Conservation (phyloP, 2,113 vertebrate species). For the Irena cyanogastra region DNA sequence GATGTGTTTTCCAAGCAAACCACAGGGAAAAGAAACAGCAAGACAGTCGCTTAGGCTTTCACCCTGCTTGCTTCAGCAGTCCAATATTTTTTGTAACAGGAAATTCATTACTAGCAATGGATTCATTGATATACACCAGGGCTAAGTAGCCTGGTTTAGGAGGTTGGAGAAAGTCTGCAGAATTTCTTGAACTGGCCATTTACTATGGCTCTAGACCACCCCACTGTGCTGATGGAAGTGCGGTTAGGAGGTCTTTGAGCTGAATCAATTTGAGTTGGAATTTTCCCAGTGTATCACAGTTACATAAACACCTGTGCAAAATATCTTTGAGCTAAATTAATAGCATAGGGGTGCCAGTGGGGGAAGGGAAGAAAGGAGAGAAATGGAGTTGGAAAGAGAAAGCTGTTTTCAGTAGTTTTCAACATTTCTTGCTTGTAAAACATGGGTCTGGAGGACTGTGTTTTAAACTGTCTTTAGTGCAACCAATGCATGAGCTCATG, state of each 20-base stretch:
- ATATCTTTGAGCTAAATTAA: conserved; percentile 46
- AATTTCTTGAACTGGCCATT: conserved; percentile 6
- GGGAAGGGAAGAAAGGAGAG: background rate
- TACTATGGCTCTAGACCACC: background rate
- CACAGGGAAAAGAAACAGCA: background rate
- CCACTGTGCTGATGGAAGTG: background rate
- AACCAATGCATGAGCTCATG: background rate
- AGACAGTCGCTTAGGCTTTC: background rate
- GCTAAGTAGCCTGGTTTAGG: background rate
- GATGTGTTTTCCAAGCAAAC: background rate
- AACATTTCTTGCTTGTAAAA: background rate
- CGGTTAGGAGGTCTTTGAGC: background rate
- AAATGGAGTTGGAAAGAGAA: background rate
- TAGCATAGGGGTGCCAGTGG: background rate
- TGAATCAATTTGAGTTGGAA: conserved; percentile 20
- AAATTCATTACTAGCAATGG: background rate
- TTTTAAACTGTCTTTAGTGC: background rate
- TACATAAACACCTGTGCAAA: conserved; percentile 52
- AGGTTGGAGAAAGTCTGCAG: background rate
- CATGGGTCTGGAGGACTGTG: background rate
- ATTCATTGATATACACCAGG: background rate
- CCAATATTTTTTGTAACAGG: background rate
- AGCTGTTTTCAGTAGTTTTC: conserved; percentile 4
- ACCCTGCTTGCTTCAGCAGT: background rate
- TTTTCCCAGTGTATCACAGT: conserved; percentile 51